phyloP scores from a whole-genome alignment of 2,113 vertebrate species.

The Eulemur rufifrons region DNA sequence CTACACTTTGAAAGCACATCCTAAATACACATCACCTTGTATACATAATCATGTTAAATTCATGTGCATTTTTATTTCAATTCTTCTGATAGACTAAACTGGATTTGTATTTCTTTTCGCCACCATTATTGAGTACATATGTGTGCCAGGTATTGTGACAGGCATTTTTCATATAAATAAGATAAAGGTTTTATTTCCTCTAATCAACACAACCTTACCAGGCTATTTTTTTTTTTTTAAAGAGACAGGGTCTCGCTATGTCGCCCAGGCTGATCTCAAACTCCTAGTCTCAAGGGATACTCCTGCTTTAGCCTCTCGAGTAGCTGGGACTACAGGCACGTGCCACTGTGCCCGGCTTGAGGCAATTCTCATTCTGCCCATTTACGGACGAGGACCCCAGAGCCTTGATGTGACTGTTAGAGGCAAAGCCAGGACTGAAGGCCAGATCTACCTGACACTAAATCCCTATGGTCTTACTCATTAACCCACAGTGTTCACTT shows the following conservation, averaged over 20 bases:
- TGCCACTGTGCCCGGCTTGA: no score
- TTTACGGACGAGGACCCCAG: no score
- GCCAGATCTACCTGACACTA: background rate
- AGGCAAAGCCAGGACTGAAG: background rate
- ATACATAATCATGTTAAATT: background rate
- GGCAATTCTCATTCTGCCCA: background rate
- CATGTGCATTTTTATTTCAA: background rate
- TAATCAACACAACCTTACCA: background rate
- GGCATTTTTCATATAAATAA: background rate
- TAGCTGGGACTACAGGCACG: no score
- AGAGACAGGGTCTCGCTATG: no score
- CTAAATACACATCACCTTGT: background rate
- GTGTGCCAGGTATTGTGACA: rapidly evolving
- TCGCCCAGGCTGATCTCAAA: no score
- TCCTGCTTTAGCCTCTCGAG: no score
- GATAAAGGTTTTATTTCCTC: background rate
- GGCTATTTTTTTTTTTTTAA: no score
- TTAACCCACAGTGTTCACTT: no score
- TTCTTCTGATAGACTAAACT: background rate
- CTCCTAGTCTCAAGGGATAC: no score
- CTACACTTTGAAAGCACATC: background rate
- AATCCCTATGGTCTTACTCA: background rate
- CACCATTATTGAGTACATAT: background rate
- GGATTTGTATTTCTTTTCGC: background rate
- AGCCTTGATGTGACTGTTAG: background rate